phyloP scores from a whole-genome alignment of 1,140 invertebrate genomes.

The Bombyx mori region ASM3026992v2 NC_085111.1:12243001-12243500 shows the following conservation, averaged over 20 bases:
- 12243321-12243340: no score
- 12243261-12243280: background rate
- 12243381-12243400: no score
- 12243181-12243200: constrained; percentile 80
- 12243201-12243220: constrained; percentile 76
- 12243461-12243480: background rate
- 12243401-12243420: no score
- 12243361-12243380: no score
- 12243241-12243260: constrained; percentile 4
- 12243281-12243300: no score
- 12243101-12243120: constrained; percentile 75
- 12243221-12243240: constrained; percentile 62
- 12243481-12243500: constrained; percentile 59
- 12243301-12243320: no score
- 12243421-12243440: background rate
- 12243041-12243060: constrained; percentile 75
- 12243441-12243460: background rate
- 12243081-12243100: constrained; percentile 83
- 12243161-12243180: constrained; percentile 79
- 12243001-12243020: no score
- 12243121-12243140: constrained; percentile 79
- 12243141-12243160: constrained; percentile 72
- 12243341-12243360: no score
- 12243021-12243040: constrained; percentile 16
- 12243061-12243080: constrained; percentile 80